phyloP scores from a whole-genome alignment of 1,140 invertebrate species.

The Nylanderia fulva region DNA sequence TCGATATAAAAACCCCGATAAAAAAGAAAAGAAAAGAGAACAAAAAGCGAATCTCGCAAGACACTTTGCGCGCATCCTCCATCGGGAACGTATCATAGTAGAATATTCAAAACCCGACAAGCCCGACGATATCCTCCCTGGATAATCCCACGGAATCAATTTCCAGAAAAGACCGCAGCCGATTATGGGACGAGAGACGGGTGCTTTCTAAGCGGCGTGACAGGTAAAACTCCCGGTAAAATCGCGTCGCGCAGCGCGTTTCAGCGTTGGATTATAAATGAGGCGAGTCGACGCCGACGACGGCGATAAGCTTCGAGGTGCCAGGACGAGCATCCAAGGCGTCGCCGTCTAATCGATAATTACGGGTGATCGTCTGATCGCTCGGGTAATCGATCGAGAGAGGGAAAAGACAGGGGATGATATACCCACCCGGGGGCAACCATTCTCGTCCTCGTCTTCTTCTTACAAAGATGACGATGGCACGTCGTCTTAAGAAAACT shows the following conservation, averaged over 20 bases:
- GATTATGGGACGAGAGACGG: conserved; percentile 16
- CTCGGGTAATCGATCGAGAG: conserved; percentile 33
- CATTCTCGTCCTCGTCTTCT: not conserved
- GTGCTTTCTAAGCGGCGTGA: conserved; percentile 50
- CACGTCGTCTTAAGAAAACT: conserved; percentile 50
- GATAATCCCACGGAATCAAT: conserved; percentile 28
- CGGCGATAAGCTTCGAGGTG: conserved; percentile 28
- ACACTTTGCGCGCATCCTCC: not conserved
- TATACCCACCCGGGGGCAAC: too few relatives aligned
- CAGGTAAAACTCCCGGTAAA: conserved; percentile 66
- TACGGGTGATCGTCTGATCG: conserved; percentile 53
- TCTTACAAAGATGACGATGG: conserved; percentile 31
- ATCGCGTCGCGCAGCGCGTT: conserved; percentile 51
- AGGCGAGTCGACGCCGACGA: conserved; percentile 35
- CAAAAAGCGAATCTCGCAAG: not conserved
- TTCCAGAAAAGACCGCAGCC: not conserved
- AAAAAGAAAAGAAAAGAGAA: too few relatives aligned
- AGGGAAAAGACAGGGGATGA: not conserved
- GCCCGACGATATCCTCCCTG: not conserved
- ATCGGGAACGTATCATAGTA: not conserved
- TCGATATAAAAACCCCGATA: too few relatives aligned
- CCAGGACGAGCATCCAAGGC: not conserved
- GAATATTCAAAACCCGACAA: not conserved
- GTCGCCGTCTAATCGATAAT: conserved; percentile 60
- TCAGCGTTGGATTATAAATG: conserved; percentile 70